Evolutionary conservation across 2,888 invertebrate species (phyloP).

Genomic region (Dasysyrphus albostriatus): DNA sequence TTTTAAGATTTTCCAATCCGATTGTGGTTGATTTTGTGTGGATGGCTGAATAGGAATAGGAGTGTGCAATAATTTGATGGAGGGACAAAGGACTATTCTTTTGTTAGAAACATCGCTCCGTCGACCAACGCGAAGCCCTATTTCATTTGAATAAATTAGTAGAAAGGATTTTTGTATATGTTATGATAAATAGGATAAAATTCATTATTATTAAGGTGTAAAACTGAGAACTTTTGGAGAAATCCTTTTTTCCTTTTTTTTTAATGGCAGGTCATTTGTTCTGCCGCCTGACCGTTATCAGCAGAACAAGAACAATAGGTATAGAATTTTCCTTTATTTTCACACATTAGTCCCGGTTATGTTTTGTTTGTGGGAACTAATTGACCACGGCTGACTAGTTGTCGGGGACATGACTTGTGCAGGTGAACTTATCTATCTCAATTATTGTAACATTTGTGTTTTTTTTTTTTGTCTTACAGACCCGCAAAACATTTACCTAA

Average conservation of each 20-base stretch:
- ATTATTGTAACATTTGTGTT: slow-evolving; percentile 68
- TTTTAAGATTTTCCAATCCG: slow-evolving; percentile 77
- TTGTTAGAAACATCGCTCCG: slow-evolving; percentile 60
- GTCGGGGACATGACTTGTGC: slow-evolving; percentile 31
- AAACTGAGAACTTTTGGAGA: slow-evolving; percentile 32
- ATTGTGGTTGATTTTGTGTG: slow-evolving; percentile 62
- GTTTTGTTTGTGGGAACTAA: slow-evolving; percentile 56
- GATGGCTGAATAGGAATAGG: slow-evolving; percentile 68
- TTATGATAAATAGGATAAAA: slow-evolving; percentile 50
- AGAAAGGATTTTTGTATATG: slow-evolving; percentile 39
- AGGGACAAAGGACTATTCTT: slow-evolving; percentile 79
- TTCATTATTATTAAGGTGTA: slow-evolving; percentile 54
- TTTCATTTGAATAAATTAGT: slow-evolving; percentile 62
- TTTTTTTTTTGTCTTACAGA: not conserved
- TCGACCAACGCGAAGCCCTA: slow-evolving; percentile 53
- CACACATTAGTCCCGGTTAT: slow-evolving; percentile 53
- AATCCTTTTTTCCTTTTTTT: slow-evolving; percentile 62
- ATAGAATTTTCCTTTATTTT: slow-evolving; percentile 28
- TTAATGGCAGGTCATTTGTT: slow-evolving; percentile 53
- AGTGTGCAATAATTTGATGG: slow-evolving; percentile 38
- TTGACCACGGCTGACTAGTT: slow-evolving; percentile 50
- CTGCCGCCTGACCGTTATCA: slow-evolving; percentile 2
- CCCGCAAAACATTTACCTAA: slow-evolving; percentile 38
- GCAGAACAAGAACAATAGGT: not conserved
- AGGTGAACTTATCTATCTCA: slow-evolving; percentile 66